Evolutionary conservation across 2,113 vertebrate species (phyloP).

Genomic region (Phainopepla nitens): DNA sequence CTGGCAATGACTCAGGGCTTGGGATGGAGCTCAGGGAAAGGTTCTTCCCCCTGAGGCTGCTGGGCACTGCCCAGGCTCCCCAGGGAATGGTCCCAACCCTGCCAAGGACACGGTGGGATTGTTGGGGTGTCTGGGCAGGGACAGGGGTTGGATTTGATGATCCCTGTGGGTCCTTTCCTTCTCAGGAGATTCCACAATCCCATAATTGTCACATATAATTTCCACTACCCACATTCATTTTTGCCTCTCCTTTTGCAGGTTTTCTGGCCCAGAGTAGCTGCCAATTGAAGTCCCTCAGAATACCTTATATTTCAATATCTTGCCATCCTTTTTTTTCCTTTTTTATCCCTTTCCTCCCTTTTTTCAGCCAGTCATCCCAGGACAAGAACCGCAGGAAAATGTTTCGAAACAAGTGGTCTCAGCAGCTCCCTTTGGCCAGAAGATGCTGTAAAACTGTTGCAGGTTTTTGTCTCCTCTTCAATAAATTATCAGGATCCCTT

Average conservation of each 20-base stretch:
- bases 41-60: not conserved
- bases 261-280: not conserved
- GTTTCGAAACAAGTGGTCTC: not conserved
- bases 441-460: not conserved
- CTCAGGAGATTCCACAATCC: not conserved
- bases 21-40: not conserved
- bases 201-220: not conserved
- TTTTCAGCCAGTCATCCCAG: not conserved
- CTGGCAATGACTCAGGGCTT: accelerated
- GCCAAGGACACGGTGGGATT: not conserved
- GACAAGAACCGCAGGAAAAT: not conserved
- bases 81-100: not conserved
- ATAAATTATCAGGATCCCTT: not conserved
- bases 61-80: not conserved
- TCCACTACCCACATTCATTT: not conserved
- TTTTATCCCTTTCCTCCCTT: not conserved
- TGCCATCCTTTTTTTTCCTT: not conserved
- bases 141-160: accelerated
- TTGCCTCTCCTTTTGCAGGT: not conserved
- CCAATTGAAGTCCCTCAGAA: not conserved
- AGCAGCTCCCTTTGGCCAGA: not conserved
- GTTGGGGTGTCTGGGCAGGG: not conserved
- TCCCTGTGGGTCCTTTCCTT: accelerated
- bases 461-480: not conserved
- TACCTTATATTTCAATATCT: not conserved